Percentiles rank a stretch among this genome's conserved stretches.
These are phyloP conservation scores for Pelagia noctiluca DNA, from an alignment of 30 jellyfish, hydroid and myxozoan species.

Conservation along the genomic window DNA sequence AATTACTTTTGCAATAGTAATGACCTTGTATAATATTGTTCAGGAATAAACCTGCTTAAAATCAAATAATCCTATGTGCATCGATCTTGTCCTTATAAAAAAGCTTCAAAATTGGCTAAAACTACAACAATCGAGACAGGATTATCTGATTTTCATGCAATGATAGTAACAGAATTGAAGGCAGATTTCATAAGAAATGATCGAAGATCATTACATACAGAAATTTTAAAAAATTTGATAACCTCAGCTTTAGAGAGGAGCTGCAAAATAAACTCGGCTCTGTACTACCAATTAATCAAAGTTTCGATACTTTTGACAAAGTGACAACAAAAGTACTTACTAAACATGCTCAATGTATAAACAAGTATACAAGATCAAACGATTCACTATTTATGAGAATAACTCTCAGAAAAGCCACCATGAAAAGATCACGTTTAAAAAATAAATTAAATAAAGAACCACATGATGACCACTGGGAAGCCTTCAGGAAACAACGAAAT, in stretches of 20 bases:
- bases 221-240: slow-evolving; percentile 15
- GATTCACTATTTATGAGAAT: background rate
- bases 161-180: slow-evolving; percentile 14
- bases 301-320: background rate
- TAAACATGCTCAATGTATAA: slow-evolving; percentile 36
- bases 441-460: slow-evolving; percentile 30
- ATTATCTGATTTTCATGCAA: slow-evolving; percentile 31
- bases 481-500: slow-evolving; percentile 38
- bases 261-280: slow-evolving; percentile 9
- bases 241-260: slow-evolving; percentile 15
- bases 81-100: slow-evolving; percentile 35
- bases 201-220: slow-evolving; percentile 26
- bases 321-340: slow-evolving; percentile 21
- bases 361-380: slow-evolving; percentile 10
- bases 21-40: slow-evolving; percentile 18
- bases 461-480: slow-evolving; percentile 42
- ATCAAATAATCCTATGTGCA: slow-evolving; percentile 46
- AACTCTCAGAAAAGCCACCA: slow-evolving; percentile 39
- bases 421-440: slow-evolving; percentile 38
- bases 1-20: background rate
- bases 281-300: background rate
- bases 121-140: slow-evolving; percentile 47
- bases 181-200: slow-evolving; percentile 25
- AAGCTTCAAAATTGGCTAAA: slow-evolving; percentile 23
- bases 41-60: slow-evolving; percentile 38